Percentiles rank a stretch among this genome's conserved stretches.
Evolutionary conservation across 2,113 vertebrate genomes (phyloP).

Genomic region (Podarcis muralis): DNA sequence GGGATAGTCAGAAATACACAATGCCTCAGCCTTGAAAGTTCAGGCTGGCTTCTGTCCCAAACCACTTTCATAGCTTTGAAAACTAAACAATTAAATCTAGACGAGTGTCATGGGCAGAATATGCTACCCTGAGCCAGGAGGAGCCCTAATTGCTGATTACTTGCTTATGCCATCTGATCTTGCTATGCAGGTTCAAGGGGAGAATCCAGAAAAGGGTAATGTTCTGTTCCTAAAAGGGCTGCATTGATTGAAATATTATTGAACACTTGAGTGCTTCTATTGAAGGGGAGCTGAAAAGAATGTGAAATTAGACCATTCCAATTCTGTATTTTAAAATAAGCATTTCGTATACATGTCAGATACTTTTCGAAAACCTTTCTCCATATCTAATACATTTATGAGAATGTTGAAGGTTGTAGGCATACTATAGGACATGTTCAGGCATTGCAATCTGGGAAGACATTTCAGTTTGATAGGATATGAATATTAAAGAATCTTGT

Average conservation of each 20-base stretch:
- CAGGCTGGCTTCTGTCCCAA: constrained; percentile 40
- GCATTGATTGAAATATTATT: background rate
- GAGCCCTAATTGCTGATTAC: background rate
- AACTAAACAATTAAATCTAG: constrained; percentile 43
- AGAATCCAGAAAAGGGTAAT: background rate
- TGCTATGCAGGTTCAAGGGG: background rate
- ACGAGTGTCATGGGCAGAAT: background rate
- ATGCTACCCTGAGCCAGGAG: constrained; percentile 10
- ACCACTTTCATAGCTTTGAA: constrained; percentile 30
- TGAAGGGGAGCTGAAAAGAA: background rate
- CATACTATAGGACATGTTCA: background rate
- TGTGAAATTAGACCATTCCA: background rate
- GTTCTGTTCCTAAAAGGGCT: background rate
- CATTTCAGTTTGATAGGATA: background rate
- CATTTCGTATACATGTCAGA: background rate
- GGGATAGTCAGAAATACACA: background rate
- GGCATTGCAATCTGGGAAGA: background rate
- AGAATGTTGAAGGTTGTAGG: background rate
- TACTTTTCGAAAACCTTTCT: background rate
- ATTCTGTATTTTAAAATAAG: background rate
- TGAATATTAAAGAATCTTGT: background rate
- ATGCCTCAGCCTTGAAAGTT: constrained; percentile 22
- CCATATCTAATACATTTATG: background rate
- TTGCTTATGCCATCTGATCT: constrained; percentile 17
- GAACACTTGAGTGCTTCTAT: background rate